phyloP scores from a whole-genome alignment of 2,888 invertebrate species.

The Apotomis betuletana region DNA sequence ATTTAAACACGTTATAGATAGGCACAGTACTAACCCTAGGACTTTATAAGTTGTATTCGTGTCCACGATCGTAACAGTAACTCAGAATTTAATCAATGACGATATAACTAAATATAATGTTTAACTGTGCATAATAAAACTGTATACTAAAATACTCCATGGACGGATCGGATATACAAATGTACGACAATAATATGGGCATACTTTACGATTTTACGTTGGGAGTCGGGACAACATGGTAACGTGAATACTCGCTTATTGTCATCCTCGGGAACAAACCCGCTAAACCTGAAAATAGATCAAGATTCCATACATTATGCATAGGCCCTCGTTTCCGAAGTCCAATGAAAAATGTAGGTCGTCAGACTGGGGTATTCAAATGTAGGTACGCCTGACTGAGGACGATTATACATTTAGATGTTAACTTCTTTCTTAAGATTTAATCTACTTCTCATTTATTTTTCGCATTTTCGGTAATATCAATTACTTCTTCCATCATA shows the following conservation, averaged over 20 bases:
- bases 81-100: too few relatives aligned
- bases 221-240: not conserved
- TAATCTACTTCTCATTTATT: constrained; percentile 4
- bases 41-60: too few relatives aligned
- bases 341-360: constrained; percentile 39
- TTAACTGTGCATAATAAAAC: too few relatives aligned
- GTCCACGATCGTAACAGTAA: too few relatives aligned
- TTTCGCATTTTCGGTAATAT: constrained; percentile 1
- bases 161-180: too few relatives aligned
- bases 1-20: too few relatives aligned
- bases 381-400: not conserved
- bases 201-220: not conserved
- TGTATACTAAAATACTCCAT: too few relatives aligned
- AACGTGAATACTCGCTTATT: not conserved
- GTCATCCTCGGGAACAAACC: constrained; percentile 5
- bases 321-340: constrained; percentile 27
- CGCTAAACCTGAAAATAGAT: constrained; percentile 22
- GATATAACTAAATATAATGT: too few relatives aligned
- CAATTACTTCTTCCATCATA: not conserved
- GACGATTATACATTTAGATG: constrained; percentile 14
- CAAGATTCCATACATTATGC: constrained; percentile 33
- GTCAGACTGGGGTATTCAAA: constrained; percentile 23
- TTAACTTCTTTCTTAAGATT: constrained; percentile 14
- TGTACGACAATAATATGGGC: too few relatives aligned
- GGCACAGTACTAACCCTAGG: too few relatives aligned